Evolutionary conservation across 2,113 vertebrate genomes (phyloP).

Genomic region (Jaculus jaculus): DNA sequence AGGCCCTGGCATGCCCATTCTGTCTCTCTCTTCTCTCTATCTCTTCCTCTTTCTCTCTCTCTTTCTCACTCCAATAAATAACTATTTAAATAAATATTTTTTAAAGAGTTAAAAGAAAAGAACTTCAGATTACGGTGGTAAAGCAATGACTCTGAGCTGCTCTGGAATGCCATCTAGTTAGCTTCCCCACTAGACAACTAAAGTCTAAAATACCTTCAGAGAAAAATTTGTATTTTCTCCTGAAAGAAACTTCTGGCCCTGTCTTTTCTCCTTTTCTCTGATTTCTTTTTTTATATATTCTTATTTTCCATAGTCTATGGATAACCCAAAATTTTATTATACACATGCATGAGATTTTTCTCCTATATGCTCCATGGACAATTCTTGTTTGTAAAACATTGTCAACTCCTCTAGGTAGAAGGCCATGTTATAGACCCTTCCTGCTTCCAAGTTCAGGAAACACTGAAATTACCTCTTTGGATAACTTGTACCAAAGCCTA

Average conservation of each 20-base stretch:
- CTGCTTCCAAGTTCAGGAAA: not conserved
- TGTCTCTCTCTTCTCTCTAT: too few species aligned
- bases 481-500: not conserved
- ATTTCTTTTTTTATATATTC: not conserved
- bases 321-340: not conserved
- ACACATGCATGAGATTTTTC: not conserved
- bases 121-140: not conserved
- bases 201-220: not conserved
- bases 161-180: not conserved
- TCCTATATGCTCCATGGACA: slow-evolving; percentile 25
- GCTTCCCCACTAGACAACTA: not conserved
- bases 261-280: not conserved
- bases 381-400: slow-evolving; percentile 1
- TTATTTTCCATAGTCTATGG: not conserved
- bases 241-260: slow-evolving; percentile 4
- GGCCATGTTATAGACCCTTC: not conserved
- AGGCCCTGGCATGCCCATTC: too few species aligned
- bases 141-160: not conserved
- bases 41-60: too few species aligned
- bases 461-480: not conserved
- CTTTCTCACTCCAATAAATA: too few species aligned
- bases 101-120: not conserved
- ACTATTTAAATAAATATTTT: too few species aligned
- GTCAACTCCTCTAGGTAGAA: not conserved
- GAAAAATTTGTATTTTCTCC: not conserved